Conservation (phyloP, 2,888 invertebrate species). For the Loripinus fragilis region DNA sequence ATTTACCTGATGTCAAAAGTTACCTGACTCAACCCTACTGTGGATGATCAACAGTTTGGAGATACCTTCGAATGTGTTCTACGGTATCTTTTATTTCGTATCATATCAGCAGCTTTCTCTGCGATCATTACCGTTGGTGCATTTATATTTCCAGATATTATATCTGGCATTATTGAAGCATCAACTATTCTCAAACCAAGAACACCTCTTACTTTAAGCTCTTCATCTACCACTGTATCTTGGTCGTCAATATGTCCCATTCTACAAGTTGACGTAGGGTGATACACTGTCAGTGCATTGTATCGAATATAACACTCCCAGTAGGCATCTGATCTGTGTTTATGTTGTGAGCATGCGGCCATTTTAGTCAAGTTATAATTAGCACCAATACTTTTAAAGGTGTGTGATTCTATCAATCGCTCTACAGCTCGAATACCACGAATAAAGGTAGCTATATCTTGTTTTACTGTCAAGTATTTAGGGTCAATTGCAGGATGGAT, state of each 20-base stretch:
- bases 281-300: not conserved
- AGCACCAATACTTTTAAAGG: constrained; percentile 39
- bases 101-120: constrained; percentile 13
- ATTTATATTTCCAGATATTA: constrained; percentile 9
- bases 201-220: not conserved
- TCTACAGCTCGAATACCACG: constrained; percentile 17
- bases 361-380: constrained; percentile 22
- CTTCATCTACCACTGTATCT: not conserved
- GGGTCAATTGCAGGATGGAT: constrained; percentile 94
- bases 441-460: constrained; percentile 85
- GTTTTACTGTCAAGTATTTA: constrained; percentile 88
- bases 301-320: constrained; percentile 14
- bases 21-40: no score
- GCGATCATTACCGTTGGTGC: constrained; percentile 9
- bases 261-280: constrained; percentile 9
- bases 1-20: no score
- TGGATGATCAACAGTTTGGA: not conserved
- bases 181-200: not conserved
- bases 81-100: constrained; percentile 11
- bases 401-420: constrained; percentile 29
- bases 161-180: constrained; percentile 10
- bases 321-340: constrained; percentile 18
- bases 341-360: constrained; percentile 32
- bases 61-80: not conserved
- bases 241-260: not conserved